A percentile compares a stretch with the other conserved stretches of the same genome.
These are phyloP conservation scores for Nycticebus coucang DNA, from an alignment of 2,113 vertebrate genomes.

Conservation along the genomic window DNA sequence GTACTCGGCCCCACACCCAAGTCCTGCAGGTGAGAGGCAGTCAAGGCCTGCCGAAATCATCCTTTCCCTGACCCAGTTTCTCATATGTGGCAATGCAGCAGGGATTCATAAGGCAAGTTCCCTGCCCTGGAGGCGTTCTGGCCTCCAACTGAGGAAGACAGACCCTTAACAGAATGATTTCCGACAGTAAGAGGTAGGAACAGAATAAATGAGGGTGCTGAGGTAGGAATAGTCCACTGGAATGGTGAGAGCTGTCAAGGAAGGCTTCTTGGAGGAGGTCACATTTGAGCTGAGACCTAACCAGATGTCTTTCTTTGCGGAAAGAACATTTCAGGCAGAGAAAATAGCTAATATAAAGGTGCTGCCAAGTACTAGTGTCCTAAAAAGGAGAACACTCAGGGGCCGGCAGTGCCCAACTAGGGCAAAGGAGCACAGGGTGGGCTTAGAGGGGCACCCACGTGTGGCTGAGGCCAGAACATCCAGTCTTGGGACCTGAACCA, in stretches of 20 bases:
- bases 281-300: neutral
- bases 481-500: neutral
- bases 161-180: neutral
- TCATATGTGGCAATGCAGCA: fast-evolving
- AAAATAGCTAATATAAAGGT: too few relatives aligned
- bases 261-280: neutral
- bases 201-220: neutral
- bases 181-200: neutral
- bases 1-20: conserved; percentile 89
- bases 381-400: neutral
- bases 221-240: neutral
- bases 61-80: fast-evolving
- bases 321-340: neutral
- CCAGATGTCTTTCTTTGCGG: neutral
- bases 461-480: too few relatives aligned
- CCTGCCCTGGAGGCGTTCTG: neutral
- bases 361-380: neutral
- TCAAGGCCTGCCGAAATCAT: fast-evolving
- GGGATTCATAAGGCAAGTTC: fast-evolving
- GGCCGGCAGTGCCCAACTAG: neutral
- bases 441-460: fast-evolving
- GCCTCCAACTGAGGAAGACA: neutral
- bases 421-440: fast-evolving
- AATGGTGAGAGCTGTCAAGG: neutral
- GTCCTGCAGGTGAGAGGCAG: conserved; percentile 91